Percentiles rank a stretch among this genome's conserved stretches.
These are phyloP conservation scores for Alca torda DNA, from an alignment of 2,797 vertebrate species.

Conservation along the genomic window DNA sequence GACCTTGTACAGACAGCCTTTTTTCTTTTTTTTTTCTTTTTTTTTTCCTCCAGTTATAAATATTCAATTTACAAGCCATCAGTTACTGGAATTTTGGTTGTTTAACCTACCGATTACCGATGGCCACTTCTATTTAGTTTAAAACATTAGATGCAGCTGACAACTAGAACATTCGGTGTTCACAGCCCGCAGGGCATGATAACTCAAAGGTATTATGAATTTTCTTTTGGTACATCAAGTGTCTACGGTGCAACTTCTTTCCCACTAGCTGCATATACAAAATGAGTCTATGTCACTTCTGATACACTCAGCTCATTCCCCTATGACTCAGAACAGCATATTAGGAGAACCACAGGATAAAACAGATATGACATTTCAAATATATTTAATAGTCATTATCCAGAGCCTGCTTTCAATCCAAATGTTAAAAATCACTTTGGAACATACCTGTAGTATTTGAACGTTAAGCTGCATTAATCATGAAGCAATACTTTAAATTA, in stretches of 20 bases:
- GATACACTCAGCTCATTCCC: conserved; percentile 41
- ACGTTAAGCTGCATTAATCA: conserved; percentile 66
- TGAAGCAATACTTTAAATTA: conserved; percentile 43
- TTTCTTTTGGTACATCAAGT: conserved; percentile 26
- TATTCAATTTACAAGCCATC: conserved; percentile 55
- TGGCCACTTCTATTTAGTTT: background rate
- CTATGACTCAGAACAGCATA: conserved; percentile 49
- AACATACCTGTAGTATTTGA: conserved; percentile 30
- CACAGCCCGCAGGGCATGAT: background rate
- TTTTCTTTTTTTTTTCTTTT: background rate
- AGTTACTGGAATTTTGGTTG: conserved; percentile 71
- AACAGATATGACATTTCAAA: conserved; percentile 60
- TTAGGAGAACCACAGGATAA: conserved; percentile 33
- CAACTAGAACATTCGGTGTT: background rate
- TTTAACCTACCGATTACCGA: background rate
- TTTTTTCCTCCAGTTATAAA: conserved; percentile 47
- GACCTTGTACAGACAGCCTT: background rate
- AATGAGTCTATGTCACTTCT: conserved; percentile 53
- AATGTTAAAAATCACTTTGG: conserved; percentile 52
- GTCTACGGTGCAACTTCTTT: conserved; percentile 41
- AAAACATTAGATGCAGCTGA: background rate
- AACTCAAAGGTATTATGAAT: conserved; percentile 27
- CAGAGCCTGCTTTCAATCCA: conserved; percentile 45
- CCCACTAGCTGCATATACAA: conserved; percentile 40
- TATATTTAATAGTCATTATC: conserved; percentile 59